Percentiles rank a stretch among this genome's conserved stretches.
These are phyloP conservation scores for Xiphorhynchus erythropygius DNA, from an alignment of 2,797 vertebrate species.

Conservation along the genomic window DNA sequence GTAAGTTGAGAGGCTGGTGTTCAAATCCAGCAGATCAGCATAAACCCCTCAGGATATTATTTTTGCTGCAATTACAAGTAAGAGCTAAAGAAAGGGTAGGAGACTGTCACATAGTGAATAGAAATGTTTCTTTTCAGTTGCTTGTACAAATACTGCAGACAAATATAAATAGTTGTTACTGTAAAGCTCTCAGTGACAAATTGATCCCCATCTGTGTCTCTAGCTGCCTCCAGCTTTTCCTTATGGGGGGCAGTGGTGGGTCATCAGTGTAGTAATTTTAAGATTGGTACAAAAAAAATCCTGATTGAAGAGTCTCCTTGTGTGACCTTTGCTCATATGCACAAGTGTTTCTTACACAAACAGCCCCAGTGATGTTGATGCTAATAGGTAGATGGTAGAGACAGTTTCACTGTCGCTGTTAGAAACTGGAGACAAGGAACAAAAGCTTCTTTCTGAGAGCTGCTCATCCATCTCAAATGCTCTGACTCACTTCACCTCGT, in stretches of 20 bases:
- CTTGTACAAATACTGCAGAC: background rate
- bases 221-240: background rate
- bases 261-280: background rate
- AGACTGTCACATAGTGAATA: background rate
- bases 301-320: background rate
- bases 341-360: conserved; percentile 1
- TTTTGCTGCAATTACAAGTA: conserved; percentile 33
- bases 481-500: conserved; percentile 48
- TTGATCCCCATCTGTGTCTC: background rate
- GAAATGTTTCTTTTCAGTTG: background rate
- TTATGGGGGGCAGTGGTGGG: background rate
- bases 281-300: background rate
- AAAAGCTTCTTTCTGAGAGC: conserved; percentile 63
- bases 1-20: background rate
- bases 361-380: background rate
- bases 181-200: background rate
- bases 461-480: conserved; percentile 13
- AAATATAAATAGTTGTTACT: background rate
- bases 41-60: conserved; percentile 41
- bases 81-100: background rate
- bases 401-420: background rate
- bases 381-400: conserved; percentile 31
- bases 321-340: background rate
- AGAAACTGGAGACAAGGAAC: background rate
- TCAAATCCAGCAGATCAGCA: conserved; percentile 32